A percentile compares a stretch with the other conserved stretches of the same genome.
Conservation (phyloP, 1,140 invertebrate genomes). For the Heliconius eleuchia region DNA sequence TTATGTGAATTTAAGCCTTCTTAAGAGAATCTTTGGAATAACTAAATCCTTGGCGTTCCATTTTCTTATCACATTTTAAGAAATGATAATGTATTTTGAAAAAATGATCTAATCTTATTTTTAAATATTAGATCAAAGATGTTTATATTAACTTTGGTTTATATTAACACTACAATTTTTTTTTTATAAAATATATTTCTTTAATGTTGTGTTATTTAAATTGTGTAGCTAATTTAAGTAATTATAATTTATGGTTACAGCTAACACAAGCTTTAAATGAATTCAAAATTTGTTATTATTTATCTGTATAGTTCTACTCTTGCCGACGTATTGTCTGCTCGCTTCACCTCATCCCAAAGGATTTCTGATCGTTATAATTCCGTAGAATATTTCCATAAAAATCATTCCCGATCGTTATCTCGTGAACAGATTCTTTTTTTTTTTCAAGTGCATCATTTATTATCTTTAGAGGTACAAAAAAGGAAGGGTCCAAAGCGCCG, state of each 20-base stretch:
- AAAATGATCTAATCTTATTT: background rate
- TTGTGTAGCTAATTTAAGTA: too few relatives aligned
- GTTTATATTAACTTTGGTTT: too few relatives aligned
- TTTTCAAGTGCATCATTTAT: conserved; percentile 77
- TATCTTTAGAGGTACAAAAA: conserved; percentile 77
- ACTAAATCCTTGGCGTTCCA: background rate
- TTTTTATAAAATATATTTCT: too few relatives aligned
- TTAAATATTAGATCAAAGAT: too few relatives aligned
- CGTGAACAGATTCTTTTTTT: conserved; percentile 74
- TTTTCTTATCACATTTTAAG: background rate
- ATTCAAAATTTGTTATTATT: conserved; percentile 25
- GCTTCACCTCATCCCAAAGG: conserved; percentile 75
- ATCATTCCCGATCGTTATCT: conserved; percentile 79
- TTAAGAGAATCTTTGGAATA: conserved; percentile 21
- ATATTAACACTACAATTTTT: too few relatives aligned
- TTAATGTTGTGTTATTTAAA: too few relatives aligned
- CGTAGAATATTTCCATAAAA: conserved; percentile 79
- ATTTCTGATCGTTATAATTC: conserved; percentile 77
- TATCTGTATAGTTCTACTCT: conserved; percentile 50
- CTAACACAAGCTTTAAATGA: background rate
- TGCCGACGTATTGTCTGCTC: conserved; percentile 78
- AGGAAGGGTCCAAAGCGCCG: conserved; percentile 70
- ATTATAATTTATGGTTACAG: background rate
- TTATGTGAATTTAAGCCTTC: conserved; percentile 37
- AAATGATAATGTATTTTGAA: background rate